Conservation (phyloP, 2,113 vertebrate genomes). For the Rhinoderma darwinii region DNA sequence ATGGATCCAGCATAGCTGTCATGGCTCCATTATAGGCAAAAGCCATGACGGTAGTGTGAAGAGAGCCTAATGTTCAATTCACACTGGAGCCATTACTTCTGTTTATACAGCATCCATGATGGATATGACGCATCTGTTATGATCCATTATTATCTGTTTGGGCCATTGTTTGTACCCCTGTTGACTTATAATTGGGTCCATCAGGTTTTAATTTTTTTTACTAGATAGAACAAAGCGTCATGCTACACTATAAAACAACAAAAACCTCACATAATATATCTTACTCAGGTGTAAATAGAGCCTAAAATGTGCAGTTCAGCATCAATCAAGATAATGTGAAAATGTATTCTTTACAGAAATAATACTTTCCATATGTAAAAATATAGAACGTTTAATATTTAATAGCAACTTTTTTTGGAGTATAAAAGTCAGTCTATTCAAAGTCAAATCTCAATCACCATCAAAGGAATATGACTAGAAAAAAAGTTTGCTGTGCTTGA, state of each 20-base stretch:
- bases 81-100: too few relatives aligned
- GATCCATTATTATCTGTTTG: too few relatives aligned
- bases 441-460: not conserved
- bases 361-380: not conserved
- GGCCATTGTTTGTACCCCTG: too few relatives aligned
- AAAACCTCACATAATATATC: not conserved
- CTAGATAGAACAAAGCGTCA: not conserved
- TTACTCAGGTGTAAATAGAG: not conserved
- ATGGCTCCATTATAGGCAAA: too few relatives aligned
- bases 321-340: not conserved
- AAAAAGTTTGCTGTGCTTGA: conserved; percentile 8
- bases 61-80: too few relatives aligned
- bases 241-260: not conserved
- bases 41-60: too few relatives aligned
- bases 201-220: not conserved
- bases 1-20: too few relatives aligned
- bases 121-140: too few relatives aligned
- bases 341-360: not conserved
- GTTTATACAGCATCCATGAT: too few relatives aligned
- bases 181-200: too few relatives aligned
- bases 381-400: not conserved
- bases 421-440: not conserved
- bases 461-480: not conserved
- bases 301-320: not conserved
- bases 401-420: not conserved